Base-by-base conservation (phyloP, 2,888 invertebrate genomes). In the Hedychridium roseum region DNA sequence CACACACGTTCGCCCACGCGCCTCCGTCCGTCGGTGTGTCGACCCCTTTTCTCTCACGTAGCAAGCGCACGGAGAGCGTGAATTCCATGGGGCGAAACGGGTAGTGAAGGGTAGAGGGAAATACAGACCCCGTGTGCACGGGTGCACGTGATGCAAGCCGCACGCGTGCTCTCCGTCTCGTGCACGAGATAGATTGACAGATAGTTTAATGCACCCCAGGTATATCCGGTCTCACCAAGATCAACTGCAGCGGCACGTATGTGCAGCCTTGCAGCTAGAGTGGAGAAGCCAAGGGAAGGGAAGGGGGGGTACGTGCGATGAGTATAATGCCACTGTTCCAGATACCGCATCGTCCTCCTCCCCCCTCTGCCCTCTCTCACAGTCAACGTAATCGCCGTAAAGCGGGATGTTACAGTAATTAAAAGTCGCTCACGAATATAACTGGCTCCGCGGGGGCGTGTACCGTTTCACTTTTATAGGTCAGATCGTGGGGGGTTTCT, bases 171-270 rank as follows among this genome's bases (percentile, higher is more conserved):
- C 38, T 40, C 36, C 45, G 46, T 44, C 37, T 30, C 43, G 36
- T 50, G 62, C 48, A 42, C 46, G 43, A 61, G 58, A 61, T 61
- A 62, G 55, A 61, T 62, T 62, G 61, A 62, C 62, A 61, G 61
- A 61, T 61, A 61, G 62, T 58, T 61, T 61, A 61, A 61, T 61
- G 61, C 52, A 61, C 61, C 62, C 58, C 55, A 55, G 61, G 61
- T 61, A n/a, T n/a, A 57, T 54, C 44, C 50, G 49, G 49, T 50
- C 49, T 31, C n/a, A n/a, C 23, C 31, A 47, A 51, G 47, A 60
- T 56, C 47, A 36, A 53, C 47, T 30, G 36, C 49, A 27, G 12
- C 46, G 37, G 49, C 51, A 34, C 32, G 46, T 38, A n/a, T n/a
- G n/a, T n/a, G n/a, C n/a, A n/a, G n/a, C n/a, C n/a, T n/a, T n/a